Conservation (phyloP, 2,797 vertebrate genomes). For the Halcyon badia region DNA sequence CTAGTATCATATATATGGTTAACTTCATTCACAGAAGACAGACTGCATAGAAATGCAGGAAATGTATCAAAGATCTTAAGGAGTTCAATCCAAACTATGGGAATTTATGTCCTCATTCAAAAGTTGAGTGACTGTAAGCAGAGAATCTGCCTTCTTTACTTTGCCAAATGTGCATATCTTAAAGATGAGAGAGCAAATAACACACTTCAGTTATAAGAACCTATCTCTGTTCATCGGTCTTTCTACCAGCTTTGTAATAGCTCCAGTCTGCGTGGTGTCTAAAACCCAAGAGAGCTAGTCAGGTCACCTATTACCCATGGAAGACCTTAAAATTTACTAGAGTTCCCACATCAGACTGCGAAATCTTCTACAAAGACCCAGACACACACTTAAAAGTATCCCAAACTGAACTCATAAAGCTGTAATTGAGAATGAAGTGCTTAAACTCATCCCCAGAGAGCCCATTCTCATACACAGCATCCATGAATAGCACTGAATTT, state of each 20-base stretch:
- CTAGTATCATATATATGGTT: background rate
- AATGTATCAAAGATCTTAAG: background rate
- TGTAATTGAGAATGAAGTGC: conserved; percentile 2
- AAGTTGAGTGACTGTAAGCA: background rate
- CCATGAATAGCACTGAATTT: background rate
- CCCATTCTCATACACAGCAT: background rate
- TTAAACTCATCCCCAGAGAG: background rate
- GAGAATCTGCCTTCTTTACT: background rate
- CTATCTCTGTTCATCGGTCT: background rate
- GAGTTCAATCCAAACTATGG: background rate
- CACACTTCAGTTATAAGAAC: background rate
- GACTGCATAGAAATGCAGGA: background rate
- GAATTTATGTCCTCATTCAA: background rate
- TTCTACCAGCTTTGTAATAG: background rate
- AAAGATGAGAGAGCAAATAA: background rate
- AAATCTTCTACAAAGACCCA: background rate
- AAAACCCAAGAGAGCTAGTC: background rate
- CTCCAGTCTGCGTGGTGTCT: background rate
- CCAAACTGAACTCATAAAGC: background rate
- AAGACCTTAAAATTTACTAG: background rate
- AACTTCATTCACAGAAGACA: background rate
- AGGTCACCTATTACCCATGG: background rate
- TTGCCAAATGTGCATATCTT: background rate
- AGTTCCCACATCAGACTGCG: accelerated
- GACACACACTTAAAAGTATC: background rate